Evolutionary conservation across 2,113 vertebrate genomes (phyloP).

Genomic region (Pogonocichla stellata): DNA sequence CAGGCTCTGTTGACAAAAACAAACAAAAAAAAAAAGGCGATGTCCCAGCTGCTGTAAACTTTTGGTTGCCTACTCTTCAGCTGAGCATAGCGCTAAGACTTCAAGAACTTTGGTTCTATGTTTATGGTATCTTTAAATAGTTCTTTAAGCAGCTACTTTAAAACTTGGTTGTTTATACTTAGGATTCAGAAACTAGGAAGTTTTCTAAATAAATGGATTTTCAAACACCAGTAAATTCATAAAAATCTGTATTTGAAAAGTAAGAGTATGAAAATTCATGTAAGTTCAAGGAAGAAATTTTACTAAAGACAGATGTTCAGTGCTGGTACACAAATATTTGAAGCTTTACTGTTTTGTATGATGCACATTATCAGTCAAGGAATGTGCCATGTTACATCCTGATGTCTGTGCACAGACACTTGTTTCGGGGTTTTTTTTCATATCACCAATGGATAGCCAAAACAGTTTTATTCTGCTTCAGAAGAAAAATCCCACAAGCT

Average conservation of each 20-base stretch:
- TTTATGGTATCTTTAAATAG: not conserved
- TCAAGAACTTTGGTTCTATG: not conserved
- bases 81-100: not conserved
- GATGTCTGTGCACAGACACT: not conserved
- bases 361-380: not conserved
- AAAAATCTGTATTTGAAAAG: not conserved
- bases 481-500: not conserved
- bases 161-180: not conserved
- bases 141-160: not conserved
- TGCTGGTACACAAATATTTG: not conserved
- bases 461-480: not conserved
- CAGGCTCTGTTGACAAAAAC: conserved; percentile 81
- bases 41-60: not conserved
- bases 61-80: rapidly evolving
- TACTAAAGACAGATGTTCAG: not conserved
- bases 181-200: not conserved
- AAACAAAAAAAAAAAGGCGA: not conserved
- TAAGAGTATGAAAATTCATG: not conserved
- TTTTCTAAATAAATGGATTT: not conserved
- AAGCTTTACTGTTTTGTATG: not conserved
- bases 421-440: rapidly evolving
- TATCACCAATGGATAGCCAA: not conserved
- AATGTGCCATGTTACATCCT: not conserved
- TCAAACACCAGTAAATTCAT: not conserved
- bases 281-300: not conserved